Base-by-base conservation (phyloP, 2,797 vertebrate species). In the Ctenochaetus hawaiiensis region DNA sequence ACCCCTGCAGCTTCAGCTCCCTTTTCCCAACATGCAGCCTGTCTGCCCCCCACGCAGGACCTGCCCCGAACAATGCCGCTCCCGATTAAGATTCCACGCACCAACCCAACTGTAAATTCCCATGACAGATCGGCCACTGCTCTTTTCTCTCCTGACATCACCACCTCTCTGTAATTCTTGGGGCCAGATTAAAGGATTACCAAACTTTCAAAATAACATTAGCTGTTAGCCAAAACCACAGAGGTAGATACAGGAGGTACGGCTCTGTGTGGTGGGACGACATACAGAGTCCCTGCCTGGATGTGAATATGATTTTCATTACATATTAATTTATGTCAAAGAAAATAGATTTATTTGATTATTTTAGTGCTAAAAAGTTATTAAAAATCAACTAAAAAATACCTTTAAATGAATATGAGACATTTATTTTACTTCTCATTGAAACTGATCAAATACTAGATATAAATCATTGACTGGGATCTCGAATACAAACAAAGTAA, bases 51-150 rank as follows among this genome's bases (percentile, higher is more conserved):
- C 88, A 84, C 48, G 71, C 89, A 85, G 91, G 89, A 92, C 90
- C 89, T 83, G 78, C 74, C 81, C 76, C 26, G 78, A 92, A 95
- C 94, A 95, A 95, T 90, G 86, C 85, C 56, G 37, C 77, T 45
- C 53, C 81, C 79, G 81, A 93, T 94, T 95, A 94, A 93, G 94
- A 96, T 96, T 95, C 95, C 94, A 91, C 73, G 81, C 87, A 91
- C 74, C 94, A 94, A 95, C 75, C 90, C 92, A 83, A 93, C 94
- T 95, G 94, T 94, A 94, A 95, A 95, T 86, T 95, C 92, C 92
- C 94, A 94, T 94, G 92, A 95, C 85, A 87, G 91, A 87, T 89
- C 75, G 86, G 81, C 87, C 88, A 26, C 75, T 75, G 85, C 87
- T 91, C 88, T 92, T 93, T 94, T 93, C 91, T 92, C 87, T 91